Conservation (phyloP, 2,113 vertebrate species). For the Semnornis frantzii region DNA sequence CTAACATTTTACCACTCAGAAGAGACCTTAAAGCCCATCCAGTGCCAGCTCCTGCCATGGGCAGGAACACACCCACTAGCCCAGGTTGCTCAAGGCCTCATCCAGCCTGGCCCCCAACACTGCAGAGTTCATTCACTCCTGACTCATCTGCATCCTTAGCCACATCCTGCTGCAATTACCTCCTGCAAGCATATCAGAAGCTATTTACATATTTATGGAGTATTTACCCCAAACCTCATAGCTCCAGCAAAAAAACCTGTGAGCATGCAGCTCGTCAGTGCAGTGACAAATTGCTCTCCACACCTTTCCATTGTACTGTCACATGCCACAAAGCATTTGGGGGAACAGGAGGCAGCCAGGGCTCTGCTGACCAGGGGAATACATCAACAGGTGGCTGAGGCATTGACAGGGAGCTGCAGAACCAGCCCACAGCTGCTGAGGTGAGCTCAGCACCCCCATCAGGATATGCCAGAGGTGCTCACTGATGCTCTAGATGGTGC, state of each 20-base stretch:
- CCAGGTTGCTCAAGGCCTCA: too few relatives aligned
- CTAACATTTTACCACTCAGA: too few relatives aligned
- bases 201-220: slow-evolving; percentile 58
- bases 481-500: neutral
- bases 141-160: neutral
- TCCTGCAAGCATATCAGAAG: neutral
- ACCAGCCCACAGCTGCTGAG: neutral
- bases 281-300: slow-evolving; percentile 51
- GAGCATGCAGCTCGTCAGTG: slow-evolving; percentile 15
- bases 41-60: too few relatives aligned
- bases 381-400: slow-evolving; percentile 50
- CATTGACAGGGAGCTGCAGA: slow-evolving; percentile 31
- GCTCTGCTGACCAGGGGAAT: slow-evolving; percentile 50
- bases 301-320: slow-evolving; percentile 34
- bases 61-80: too few relatives aligned
- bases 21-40: too few relatives aligned
- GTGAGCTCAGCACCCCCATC: slow-evolving; percentile 17
- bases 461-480: neutral
- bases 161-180: neutral
- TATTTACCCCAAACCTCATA: slow-evolving; percentile 40
- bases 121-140: accelerated
- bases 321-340: slow-evolving; percentile 28
- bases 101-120: too few relatives aligned
- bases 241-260: neutral
- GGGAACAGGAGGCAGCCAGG: slow-evolving; percentile 7